Evolutionary conservation across 1,140 invertebrate genomes (phyloP).

Genomic region (Drosophila parabipectinata): DNA sequence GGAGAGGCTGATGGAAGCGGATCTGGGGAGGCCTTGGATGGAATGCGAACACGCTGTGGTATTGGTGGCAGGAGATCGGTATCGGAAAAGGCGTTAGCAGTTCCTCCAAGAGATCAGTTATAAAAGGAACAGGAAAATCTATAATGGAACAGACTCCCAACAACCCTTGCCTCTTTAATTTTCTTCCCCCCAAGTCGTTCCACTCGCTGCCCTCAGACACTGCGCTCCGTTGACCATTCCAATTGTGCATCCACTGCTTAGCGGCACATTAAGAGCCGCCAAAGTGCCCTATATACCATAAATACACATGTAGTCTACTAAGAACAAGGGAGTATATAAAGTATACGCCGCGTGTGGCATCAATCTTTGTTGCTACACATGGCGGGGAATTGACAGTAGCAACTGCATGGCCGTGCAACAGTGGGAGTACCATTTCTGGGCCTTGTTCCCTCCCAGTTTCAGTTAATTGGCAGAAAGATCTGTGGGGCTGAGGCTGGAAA

Average conservation of each 20-base stretch:
- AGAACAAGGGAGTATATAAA: constrained; percentile 36
- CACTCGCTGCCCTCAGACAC: constrained; percentile 53
- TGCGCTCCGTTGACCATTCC: constrained; percentile 56
- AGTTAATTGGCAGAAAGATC: constrained; percentile 75
- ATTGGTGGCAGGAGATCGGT: constrained; percentile 9
- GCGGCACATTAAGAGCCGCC: constrained; percentile 51
- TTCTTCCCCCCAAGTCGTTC: constrained; percentile 27
- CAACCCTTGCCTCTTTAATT: constrained; percentile 19
- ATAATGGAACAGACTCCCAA: neutral
- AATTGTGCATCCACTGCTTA: constrained; percentile 57
- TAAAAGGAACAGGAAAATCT: too few relatives aligned
- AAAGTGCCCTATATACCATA: constrained; percentile 37
- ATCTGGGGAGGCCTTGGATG: constrained; percentile 75
- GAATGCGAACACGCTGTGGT: constrained; percentile 68
- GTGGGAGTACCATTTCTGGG: constrained; percentile 31
- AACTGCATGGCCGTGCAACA: constrained; percentile 58
- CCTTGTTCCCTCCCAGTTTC: constrained; percentile 59
- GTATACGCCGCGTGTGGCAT: constrained; percentile 65
- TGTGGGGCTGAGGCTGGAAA: constrained; percentile 45
- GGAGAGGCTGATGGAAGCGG: constrained; percentile 47
- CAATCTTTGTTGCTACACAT: constrained; percentile 50
- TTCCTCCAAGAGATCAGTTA: neutral
- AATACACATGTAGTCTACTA: constrained; percentile 3
- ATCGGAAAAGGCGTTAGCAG: neutral
- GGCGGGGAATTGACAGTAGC: constrained; percentile 44